These are phyloP conservation scores for Rhipidura dahli DNA, from an alignment of 2,113 vertebrate species.

Conservation along the genomic window DNA sequence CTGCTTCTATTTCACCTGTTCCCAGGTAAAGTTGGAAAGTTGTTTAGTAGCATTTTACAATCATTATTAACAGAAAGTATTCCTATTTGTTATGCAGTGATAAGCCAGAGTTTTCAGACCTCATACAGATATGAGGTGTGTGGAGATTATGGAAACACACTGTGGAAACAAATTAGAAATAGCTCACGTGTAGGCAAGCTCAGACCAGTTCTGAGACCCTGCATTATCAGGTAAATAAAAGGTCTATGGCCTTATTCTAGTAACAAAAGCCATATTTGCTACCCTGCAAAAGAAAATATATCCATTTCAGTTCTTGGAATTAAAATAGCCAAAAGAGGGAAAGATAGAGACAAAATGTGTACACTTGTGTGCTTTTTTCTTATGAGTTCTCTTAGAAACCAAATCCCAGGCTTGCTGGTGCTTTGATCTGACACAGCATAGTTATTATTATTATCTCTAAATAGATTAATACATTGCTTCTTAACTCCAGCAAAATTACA, in stretches of 20 bases:
- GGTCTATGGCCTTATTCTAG: not conserved
- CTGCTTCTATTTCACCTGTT: not conserved
- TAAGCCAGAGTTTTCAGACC: not conserved
- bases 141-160: not conserved
- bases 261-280: not conserved
- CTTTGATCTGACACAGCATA: not conserved
- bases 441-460: not conserved
- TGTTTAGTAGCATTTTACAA: not conserved
- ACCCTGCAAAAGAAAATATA: not conserved
- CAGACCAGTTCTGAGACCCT: not conserved
- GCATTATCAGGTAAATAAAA: not conserved
- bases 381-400: not conserved
- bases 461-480: not conserved
- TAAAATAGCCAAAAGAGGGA: not conserved
- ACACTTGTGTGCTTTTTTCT: not conserved
- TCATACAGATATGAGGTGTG: not conserved
- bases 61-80: not conserved
- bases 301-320: not conserved
- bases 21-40: not conserved
- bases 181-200: not conserved
- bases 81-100: not conserved
- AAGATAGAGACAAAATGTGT: not conserved
- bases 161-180: not conserved
- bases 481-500: not conserved
- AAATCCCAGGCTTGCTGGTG: not conserved